These are phyloP conservation scores for Procavia capensis DNA, from an alignment of 2,113 vertebrate species.

Conservation along the genomic window DNA sequence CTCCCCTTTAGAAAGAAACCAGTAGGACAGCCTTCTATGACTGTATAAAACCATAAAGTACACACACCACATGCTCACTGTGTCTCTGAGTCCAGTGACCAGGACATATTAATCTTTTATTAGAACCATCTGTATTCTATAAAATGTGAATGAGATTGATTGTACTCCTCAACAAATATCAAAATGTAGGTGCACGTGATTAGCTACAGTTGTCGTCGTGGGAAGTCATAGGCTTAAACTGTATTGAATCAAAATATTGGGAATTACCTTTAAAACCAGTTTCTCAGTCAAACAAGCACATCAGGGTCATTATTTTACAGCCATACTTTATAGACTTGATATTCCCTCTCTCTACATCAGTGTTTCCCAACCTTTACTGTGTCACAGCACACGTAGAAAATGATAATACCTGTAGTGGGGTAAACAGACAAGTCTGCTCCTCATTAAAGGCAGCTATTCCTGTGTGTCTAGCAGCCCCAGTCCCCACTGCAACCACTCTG, in stretches of 20 bases:
- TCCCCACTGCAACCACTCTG: not conserved
- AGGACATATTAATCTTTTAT: slow-evolving; percentile 26
- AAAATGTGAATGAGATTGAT: not conserved
- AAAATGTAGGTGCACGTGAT: not conserved
- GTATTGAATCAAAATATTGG: not conserved
- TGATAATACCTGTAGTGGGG: not conserved
- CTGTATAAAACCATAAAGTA: too few relatives aligned
- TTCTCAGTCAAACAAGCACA: not conserved
- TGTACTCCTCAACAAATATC: not conserved
- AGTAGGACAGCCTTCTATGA: too few relatives aligned
- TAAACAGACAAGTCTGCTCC: slow-evolving; percentile 1
- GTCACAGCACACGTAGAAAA: too few relatives aligned
- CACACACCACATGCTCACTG: too few relatives aligned
- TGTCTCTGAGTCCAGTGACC: too few relatives aligned
- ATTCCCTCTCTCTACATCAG: not conserved
- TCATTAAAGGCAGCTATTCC: not conserved
- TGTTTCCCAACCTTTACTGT: not conserved
- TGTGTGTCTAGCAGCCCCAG: not conserved
- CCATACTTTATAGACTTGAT: not conserved
- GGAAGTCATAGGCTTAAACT: not conserved
- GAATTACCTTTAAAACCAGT: not conserved
- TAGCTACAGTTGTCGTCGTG: not conserved
- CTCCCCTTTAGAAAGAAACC: too few relatives aligned
- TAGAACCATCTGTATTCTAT: not conserved
- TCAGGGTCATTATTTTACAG: not conserved